Conservation (phyloP, 37 sponge, comb jelly and placozoan genomes). For the Ianthella basta region DNA sequence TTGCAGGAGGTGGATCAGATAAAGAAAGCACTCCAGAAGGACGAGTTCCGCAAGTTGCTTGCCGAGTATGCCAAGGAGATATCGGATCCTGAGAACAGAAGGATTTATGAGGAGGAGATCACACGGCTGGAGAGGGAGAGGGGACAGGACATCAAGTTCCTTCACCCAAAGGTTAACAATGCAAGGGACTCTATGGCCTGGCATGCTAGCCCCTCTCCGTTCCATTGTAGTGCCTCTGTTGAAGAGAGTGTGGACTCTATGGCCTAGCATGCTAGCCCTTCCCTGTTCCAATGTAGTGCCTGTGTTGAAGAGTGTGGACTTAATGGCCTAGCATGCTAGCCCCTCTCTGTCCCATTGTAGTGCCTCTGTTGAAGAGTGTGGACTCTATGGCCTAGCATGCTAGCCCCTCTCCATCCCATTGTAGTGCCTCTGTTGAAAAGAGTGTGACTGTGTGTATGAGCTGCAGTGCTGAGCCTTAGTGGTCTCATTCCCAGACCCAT, state of each 20-base stretch:
- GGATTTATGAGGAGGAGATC: slow-evolving; percentile 88
- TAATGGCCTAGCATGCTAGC: no score
- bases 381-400: no score
- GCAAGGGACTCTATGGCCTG: background rate
- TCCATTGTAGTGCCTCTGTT: no score
- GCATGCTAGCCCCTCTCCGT: background rate
- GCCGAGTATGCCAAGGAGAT: slow-evolving; percentile 91
- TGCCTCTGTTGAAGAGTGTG: no score
- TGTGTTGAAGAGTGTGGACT: background rate
- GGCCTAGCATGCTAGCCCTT: no score
- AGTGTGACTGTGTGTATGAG: no score
- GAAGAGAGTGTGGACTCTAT: no score
- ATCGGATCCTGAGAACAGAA: slow-evolving; percentile 81
- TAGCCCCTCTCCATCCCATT: no score
- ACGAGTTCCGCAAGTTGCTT: slow-evolving; percentile 87
- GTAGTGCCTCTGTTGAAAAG: no score
- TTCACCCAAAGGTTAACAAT: slow-evolving; percentile 73
- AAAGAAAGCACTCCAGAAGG: slow-evolving; percentile 76
- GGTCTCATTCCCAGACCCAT: no score
- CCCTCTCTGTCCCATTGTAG: no score
- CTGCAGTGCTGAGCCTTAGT: no score
- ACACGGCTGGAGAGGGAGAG: slow-evolving; percentile 79
- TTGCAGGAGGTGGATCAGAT: slow-evolving; percentile 81
- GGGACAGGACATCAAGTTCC: slow-evolving; percentile 87
- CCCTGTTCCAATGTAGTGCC: background rate